Base-by-base conservation (phyloP, 1,140 invertebrate genomes). In the Drosophila subobscura region DNA sequence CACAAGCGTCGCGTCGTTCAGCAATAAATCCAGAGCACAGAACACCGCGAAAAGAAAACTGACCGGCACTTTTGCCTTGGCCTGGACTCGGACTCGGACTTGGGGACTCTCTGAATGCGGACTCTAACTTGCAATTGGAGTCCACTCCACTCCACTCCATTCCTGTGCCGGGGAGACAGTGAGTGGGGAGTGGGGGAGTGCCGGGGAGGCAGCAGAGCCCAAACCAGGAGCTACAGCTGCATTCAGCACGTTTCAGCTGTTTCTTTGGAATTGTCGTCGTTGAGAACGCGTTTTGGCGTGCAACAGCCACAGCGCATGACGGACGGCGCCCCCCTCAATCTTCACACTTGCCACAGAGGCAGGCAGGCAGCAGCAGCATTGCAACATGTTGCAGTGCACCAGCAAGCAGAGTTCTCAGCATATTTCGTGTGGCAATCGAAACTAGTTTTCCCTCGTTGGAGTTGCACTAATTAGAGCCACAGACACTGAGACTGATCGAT, bases 11-110 rank as follows among this genome's bases (percentile, higher is more conserved):
- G 40, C 65, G 75, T 58, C 58, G 77, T 70, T 37, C 33, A 61
- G 77, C 70, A 63, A 85, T 86, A 88, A 85, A 85, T 85, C 83
- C 81, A 88, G 81, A 85, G 83, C 81, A 74, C 59, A 74, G 4
- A 12, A 12, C 47, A 70, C 47, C 50, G 44, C 44, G 12, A 23
- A 29, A 64, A 46, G 16, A 27, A 10, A 37, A 83, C 71, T 83
- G 75, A 67, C 72, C 67, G 66, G 61, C 80, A 72, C 57, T 76
- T 71, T 84, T 85, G 79, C 79, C 80, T 84, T 84, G 79, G 80
- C 76, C 79, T 79, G 79, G 71, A 76, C 79, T 79, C 66, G 49
- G 33, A 51, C 7, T 50, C 25, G 16, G 49, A 52, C 50, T 52
- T 52, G 14, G 50, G 37, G 33, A 12, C 33, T 37, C 33, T 37